Evolutionary conservation across 2,888 invertebrate species (phyloP), one percentile per base, ranked within the genome.

Genomic region (Orchesella flavescens): DNA sequence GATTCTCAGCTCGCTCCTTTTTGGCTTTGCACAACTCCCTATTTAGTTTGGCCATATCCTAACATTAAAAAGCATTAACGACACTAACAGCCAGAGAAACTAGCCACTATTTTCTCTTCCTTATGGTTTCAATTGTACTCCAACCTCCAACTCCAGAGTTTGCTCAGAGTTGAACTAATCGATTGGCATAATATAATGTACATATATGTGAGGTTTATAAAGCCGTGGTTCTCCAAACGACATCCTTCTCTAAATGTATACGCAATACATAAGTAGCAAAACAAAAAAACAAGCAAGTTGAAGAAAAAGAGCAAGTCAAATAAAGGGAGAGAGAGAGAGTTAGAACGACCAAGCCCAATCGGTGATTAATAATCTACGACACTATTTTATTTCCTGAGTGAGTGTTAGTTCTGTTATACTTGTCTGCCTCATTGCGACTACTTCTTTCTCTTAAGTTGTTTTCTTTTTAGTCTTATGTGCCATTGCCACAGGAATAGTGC

Each of bases 331-430:
- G 53, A 65, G 9, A 65, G 55, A 66, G 55, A 44, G 46, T n/a
- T n/a, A 76, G 24, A 34, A 65, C 43, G 68, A 68, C 23, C 43
- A 44, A 59, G 17, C 76, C 57, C 76, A 76, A 68, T 76, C 76
- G 76, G 66, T 76, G 76, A 76, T 76, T 76, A 76, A 76, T 76
- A 76, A 76, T 76, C 76, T 57, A 68, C 76, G 68, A 68, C 76
- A 68, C 57, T 57, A 75, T 63, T 66, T 68, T 76, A 57, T 68
- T 66, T 66, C 76, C 44, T 68, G 68, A 59, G 46, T 59, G 76
- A 76, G 76, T n/a, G 57, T 34, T 15, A 75, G 74, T 66, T 76
- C 66, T 66, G 34, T 44, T 66, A 46, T 46, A 46, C 44, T 57
- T 75, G 19, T 66, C 13, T 53, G 13, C 17, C 15, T 34, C 23